Evolutionary conservation across 1,140 invertebrate genomes (phyloP).

Genomic region (Phocides pigmalion): DNA sequence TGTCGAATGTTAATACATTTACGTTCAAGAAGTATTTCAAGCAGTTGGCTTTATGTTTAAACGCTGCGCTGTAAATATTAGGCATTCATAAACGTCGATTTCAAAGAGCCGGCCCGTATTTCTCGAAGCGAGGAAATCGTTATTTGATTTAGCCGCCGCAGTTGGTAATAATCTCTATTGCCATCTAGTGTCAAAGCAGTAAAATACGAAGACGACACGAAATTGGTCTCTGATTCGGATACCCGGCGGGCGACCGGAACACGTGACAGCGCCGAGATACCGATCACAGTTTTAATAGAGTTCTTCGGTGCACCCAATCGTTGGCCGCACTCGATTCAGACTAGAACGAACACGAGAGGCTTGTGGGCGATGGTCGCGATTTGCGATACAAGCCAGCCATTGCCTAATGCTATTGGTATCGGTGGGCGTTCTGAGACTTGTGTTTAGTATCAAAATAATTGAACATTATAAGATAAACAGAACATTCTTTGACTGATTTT

Average conservation of each 20-base stretch:
- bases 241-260: constrained; percentile 62
- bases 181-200: constrained; percentile 37
- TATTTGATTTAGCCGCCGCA: constrained; percentile 32
- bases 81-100: constrained; percentile 26
- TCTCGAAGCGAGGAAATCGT: constrained; percentile 21
- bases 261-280: constrained; percentile 66
- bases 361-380: constrained; percentile 18
- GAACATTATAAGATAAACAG: background rate
- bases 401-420: constrained; percentile 21
- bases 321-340: constrained; percentile 43
- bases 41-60: constrained; percentile 11
- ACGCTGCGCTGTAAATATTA: constrained; percentile 8
- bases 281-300: constrained; percentile 69
- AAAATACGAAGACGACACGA: constrained; percentile 40
- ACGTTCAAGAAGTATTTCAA: constrained; percentile 9
- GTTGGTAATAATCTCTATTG: constrained; percentile 33
- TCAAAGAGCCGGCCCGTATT: constrained; percentile 6
- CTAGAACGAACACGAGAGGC: constrained; percentile 10
- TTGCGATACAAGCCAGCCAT: constrained; percentile 27
- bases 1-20: constrained; percentile 10
- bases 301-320: constrained; percentile 66
- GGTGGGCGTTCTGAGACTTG: no score
- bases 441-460: no score
- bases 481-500: background rate
- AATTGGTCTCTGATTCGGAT: constrained; percentile 48